Conservation (phyloP, 2,888 invertebrate genomes). For the Sarcophaga rosellei region DNA sequence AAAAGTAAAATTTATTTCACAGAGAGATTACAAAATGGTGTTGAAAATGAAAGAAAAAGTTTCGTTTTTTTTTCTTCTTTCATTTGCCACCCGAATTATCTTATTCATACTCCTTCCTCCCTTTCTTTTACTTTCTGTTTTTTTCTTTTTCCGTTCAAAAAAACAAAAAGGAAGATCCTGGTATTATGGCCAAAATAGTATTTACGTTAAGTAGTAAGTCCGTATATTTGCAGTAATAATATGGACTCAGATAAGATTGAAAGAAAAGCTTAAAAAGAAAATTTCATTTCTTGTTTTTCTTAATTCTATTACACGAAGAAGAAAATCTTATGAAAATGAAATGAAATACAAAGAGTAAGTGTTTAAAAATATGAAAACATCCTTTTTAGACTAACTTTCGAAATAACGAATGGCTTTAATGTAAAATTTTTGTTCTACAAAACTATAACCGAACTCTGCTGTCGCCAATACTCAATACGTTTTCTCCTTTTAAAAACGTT, state of each 20-base stretch:
- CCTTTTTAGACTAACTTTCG: too few species aligned
- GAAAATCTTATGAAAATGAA: conserved; percentile 16
- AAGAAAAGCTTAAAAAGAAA: conserved; percentile 52
- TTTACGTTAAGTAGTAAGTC: conserved; percentile 66
- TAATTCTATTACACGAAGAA: conserved; percentile 18
- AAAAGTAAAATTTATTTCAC: conserved; percentile 1
- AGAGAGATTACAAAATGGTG: conserved; percentile 56
- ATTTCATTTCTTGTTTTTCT: conserved; percentile 8
- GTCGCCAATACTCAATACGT: too few species aligned
- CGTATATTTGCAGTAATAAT: conserved; percentile 30
- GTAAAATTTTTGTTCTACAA: too few species aligned
- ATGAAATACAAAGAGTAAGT: not conserved
- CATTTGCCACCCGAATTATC: not conserved
- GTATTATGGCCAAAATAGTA: conserved; percentile 63
- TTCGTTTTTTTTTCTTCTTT: not conserved
- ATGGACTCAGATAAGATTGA: conserved; percentile 37
- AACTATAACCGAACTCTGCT: too few species aligned
- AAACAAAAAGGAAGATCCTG: too few species aligned
- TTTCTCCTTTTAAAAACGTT: too few species aligned
- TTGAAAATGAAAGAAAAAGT: conserved; percentile 34
- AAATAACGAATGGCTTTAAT: too few species aligned
- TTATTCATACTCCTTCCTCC: not conserved
- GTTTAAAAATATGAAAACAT: too few species aligned
- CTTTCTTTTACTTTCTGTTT: not conserved
- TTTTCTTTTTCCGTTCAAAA: too few species aligned